These are phyloP conservation scores for Zaprionus nigranus DNA, from an alignment of 1,140 invertebrate genomes.

Conservation along the genomic window DNA sequence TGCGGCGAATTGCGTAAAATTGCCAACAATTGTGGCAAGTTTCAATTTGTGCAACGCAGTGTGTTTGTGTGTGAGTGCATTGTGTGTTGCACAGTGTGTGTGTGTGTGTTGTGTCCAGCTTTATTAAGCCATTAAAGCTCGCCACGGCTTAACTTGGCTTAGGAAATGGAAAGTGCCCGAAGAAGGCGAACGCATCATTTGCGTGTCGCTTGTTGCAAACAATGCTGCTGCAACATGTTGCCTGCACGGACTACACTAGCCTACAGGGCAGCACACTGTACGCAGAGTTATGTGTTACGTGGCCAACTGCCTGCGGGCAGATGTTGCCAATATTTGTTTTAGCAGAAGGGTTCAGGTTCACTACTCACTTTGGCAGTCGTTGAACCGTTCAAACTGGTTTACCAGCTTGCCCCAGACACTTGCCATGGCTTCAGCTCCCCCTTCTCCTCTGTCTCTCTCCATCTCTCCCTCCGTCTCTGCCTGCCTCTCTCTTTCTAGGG, in stretches of 20 bases:
- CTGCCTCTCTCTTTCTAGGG: constrained; percentile 18
- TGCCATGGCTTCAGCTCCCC: constrained; percentile 2
- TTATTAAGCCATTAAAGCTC: constrained; percentile 67
- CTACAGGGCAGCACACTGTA: constrained; percentile 8
- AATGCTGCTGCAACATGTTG: constrained; percentile 43
- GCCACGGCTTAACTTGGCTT: neutral
- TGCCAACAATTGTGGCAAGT: constrained; percentile 75
- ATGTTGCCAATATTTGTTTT: constrained; percentile 60
- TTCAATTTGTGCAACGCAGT: constrained; percentile 64
- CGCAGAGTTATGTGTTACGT: neutral
- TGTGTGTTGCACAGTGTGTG: constrained; percentile 13
- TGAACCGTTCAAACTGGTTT: constrained; percentile 59
- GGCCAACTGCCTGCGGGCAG: constrained; percentile 51
- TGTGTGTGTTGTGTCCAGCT: constrained; percentile 8
- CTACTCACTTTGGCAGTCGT: constrained; percentile 73
- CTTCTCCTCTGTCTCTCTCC: neutral
- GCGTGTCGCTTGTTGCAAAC: constrained; percentile 13
- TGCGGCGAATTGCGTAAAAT: constrained; percentile 81
- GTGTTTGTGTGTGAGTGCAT: neutral
- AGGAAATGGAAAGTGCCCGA: constrained; percentile 40
- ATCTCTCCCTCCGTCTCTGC: constrained; percentile 4
- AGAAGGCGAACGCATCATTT: constrained; percentile 21
- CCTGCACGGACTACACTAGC: constrained; percentile 3
- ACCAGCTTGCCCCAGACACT: constrained; percentile 29
- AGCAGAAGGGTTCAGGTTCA: constrained; percentile 37